A percentile compares a stretch with the other conserved stretches of the same genome.
Conservation (phyloP, 1,140 invertebrate species). For the Drosophila funebris region DNA sequence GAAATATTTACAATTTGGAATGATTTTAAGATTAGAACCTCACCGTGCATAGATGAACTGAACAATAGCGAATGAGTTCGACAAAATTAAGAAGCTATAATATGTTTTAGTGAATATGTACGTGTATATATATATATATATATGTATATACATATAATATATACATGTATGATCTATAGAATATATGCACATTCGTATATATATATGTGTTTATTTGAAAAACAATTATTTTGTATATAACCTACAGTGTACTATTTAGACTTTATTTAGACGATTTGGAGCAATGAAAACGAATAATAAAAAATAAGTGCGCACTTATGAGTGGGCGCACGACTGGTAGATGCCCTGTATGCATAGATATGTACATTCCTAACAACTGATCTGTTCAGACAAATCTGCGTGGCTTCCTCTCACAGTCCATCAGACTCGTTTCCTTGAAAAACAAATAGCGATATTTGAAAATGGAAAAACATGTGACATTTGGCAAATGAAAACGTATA, state of each 20-base stretch:
- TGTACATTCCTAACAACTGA: not conserved
- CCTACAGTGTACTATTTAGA: not conserved
- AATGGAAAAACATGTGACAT: not conserved
- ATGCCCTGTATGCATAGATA: not conserved
- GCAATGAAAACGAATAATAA: constrained; percentile 10
- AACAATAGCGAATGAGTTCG: not conserved
- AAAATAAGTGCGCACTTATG: not conserved
- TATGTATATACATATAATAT: too few relatives aligned
- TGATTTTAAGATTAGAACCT: not conserved
- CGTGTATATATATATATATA: constrained; percentile 2
- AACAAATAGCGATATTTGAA: too few relatives aligned
- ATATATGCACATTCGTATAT: too few relatives aligned
- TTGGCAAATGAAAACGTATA: not conserved
- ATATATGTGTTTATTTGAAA: constrained; percentile 6
- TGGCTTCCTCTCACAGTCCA: not conserved
- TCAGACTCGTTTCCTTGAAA: too few relatives aligned
- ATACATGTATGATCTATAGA: too few relatives aligned
- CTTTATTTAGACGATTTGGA: constrained; percentile 5
- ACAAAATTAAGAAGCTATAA: not conserved
- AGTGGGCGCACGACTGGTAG: not conserved
- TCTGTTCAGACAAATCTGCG: too few relatives aligned
- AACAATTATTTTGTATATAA: constrained; percentile 9
- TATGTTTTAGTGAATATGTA: not conserved
- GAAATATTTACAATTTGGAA: not conserved
- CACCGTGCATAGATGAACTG: not conserved